Base-by-base conservation (phyloP, 2,113 vertebrate species). In the Anas platyrhynchos region DNA sequence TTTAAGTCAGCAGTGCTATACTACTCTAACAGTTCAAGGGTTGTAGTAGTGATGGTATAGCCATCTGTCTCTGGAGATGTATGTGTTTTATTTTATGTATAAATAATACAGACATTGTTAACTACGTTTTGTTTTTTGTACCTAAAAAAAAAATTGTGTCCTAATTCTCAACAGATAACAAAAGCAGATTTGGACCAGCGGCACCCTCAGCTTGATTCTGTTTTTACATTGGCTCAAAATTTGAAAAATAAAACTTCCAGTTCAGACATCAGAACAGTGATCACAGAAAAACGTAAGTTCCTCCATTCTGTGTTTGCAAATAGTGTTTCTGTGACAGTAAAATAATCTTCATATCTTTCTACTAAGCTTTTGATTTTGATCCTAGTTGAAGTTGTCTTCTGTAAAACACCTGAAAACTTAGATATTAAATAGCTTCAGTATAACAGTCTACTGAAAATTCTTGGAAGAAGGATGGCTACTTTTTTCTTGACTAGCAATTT, bases 211-310 rank as follows among this genome's bases (percentile, higher is more conserved):
- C 98, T 99, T 3, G 99, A 99, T 95, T 98, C 98, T 81, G 99
- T 99, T 94, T 99, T 99, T 74, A 99, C 99, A 1, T 94, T 99
- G 97, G 99, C 99, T 56, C 99, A 99, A 94, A 99, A 99, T 97
- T 98, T 99, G 97, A 99, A 99, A 98, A 99, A 99, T 94, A 99
- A 99, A 97, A 98, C 99, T 31, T 99, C 99, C 31, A 99, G 99
- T 96, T 97, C 98, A 62, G 99, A 99, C 9, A 95, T 99, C 43
- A 99, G 99, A 75, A 99, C 99, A 56, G 99, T 98, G 76, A 99
- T 99, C 63, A 99, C 99, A 56, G 99, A 99, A 97, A 99, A 99
- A 97, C 68, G 99, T 99, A 97, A 94, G 98, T 97, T 80, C 74
- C 31, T 65, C 5, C 29, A 22, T 71, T 56, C 31, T 63, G 7